Base-by-base conservation (phyloP, 2,888 invertebrate genomes). In the Hypsopygia costalis region DNA sequence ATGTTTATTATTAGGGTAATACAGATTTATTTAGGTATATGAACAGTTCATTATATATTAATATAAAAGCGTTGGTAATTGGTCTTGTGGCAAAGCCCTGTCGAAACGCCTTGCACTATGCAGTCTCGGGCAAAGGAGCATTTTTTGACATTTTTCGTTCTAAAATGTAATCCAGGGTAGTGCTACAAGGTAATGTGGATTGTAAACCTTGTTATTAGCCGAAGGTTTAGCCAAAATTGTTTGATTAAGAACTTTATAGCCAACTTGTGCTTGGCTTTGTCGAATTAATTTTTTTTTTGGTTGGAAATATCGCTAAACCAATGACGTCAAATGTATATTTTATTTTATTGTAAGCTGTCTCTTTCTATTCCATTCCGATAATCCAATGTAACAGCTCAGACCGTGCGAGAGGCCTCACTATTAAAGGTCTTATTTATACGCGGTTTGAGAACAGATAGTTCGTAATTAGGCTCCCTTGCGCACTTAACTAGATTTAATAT, bases 291-390 rank as follows among this genome's bases (percentile, higher is more conserved):
- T n/a, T n/a, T n/a, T 28, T 28, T 28, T 1, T 10, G 31, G 30
- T 31, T 21, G 1, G 22, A 37, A 30, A 20, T 36, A 16, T 29
- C 12, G 21, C 20, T 8, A 20, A 29, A 8, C 10, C 9, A 36
- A 16, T 4, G 10, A 16, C 27, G 11, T 11, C 31, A 22, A 12
- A 4, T 7, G 11, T 8, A 11, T 0, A 30, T 39, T 43, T 39
- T 69, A 70, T 44, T 48, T 68, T 73, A 16, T 4, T 16, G 4
- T 16, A 72, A 68, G 69, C 66, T 75, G 50, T 65, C 53, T 70
- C 60, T 69, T 72, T 71, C 74, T 81, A 55, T 79, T 80, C 74
- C 83, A 83, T 83, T 83, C 83, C 83, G 73, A 64, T 63, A 83
- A 83, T 83, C 83, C 83, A 73, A 64, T 63, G 65, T 39, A 25